phyloP scores from a whole-genome alignment of 2,888 invertebrate genomes.

The Allophyes oxyacanthae region DNA sequence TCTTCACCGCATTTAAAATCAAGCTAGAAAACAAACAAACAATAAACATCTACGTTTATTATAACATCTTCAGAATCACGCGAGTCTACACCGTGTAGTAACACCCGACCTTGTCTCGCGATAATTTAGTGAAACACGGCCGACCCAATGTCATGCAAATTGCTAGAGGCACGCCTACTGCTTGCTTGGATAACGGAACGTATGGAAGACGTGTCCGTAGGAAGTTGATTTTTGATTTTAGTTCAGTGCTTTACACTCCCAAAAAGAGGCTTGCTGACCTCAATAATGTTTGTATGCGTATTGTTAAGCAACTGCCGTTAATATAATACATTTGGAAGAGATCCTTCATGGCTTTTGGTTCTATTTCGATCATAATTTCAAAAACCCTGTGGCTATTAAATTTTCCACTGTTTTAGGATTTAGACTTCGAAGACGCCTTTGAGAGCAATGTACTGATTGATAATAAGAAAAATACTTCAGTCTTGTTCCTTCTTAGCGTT shows the following conservation, averaged over 20 bases:
- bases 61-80: slow-evolving; percentile 36
- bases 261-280: no score
- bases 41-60: slow-evolving; percentile 37
- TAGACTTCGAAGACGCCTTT: no score
- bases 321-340: no score
- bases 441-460: no score
- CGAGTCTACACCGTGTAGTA: slow-evolving; percentile 16
- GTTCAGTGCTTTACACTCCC: background rate
- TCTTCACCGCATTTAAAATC: slow-evolving; percentile 6
- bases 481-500: no score
- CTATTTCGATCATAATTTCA: no score
- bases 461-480: no score
- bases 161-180: slow-evolving; percentile 44
- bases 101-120: slow-evolving; percentile 51
- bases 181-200: slow-evolving; percentile 48
- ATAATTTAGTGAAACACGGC: slow-evolving; percentile 59
- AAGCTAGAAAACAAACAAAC: slow-evolving; percentile 23
- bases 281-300: no score
- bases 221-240: slow-evolving; percentile 4
- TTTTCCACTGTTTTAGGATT: no score
- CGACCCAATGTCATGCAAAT: slow-evolving; percentile 57
- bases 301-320: no score
- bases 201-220: slow-evolving; percentile 22
- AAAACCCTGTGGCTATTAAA: no score
- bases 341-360: no score